These are phyloP conservation scores for Panagrolaimus sp. DNA, from an alignment of 1,140 invertebrate genomes.

Conservation along the genomic window DNA sequence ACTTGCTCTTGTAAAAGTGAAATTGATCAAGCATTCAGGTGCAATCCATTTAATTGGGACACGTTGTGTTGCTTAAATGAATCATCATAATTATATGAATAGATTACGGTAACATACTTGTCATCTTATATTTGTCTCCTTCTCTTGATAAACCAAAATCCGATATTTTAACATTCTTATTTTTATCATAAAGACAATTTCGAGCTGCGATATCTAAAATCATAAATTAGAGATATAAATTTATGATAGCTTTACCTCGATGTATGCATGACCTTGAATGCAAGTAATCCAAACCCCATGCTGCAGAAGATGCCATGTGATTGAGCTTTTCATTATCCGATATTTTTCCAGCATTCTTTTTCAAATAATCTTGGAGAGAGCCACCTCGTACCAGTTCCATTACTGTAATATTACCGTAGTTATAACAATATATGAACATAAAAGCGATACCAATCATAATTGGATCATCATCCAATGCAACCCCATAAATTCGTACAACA, in stretches of 20 bases:
- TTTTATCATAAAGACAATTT: constrained; percentile 10
- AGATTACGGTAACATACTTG: constrained; percentile 59
- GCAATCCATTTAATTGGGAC: constrained; percentile 37
- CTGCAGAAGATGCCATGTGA: constrained; percentile 25
- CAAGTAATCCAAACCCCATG: constrained; percentile 29
- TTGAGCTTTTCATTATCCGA: constrained; percentile 18
- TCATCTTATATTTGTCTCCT: constrained; percentile 26
- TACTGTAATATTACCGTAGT: neutral
- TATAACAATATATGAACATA: neutral
- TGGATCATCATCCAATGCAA: constrained; percentile 37
- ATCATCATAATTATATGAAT: too few relatives aligned
- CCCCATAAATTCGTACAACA: constrained; percentile 37
- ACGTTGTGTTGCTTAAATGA: neutral
- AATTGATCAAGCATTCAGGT: constrained; percentile 25
- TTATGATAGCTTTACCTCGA: too few relatives aligned
- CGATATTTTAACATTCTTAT: constrained; percentile 18
- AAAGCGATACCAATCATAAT: constrained; percentile 38
- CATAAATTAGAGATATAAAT: too few relatives aligned
- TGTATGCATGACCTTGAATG: constrained; percentile 24
- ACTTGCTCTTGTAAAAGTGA: constrained; percentile 24
- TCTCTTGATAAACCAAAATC: constrained; percentile 29
- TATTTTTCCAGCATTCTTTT: neutral
- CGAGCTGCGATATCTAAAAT: constrained; percentile 18
- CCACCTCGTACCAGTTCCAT: constrained; percentile 28
- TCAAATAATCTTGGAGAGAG: constrained; percentile 20